Base-by-base conservation (phyloP, 1,140 invertebrate species). In the Drosophila seguyi region DNA sequence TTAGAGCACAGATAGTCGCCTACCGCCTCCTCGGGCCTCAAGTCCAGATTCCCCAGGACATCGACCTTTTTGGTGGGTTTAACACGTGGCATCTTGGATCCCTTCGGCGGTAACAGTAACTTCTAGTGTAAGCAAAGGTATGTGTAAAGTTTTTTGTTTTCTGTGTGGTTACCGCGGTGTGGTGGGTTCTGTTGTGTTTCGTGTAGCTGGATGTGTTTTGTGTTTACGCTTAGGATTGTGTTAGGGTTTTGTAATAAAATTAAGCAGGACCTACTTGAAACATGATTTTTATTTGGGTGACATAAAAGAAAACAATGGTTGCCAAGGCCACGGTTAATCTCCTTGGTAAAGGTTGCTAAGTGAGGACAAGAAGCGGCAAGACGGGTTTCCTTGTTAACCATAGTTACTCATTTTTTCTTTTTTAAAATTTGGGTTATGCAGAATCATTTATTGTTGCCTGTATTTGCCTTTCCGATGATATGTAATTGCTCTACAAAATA, bases 21-120 rank as follows among this genome's bases (percentile, higher is more conserved):
- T 27, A 91, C 87, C 6, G 90, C 91, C 25, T 92, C 75, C 59
- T 93, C 92, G 2, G 92, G 92, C 18, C 76, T 78, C 44, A 92
- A 41, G 44, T 93, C 92, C 69, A 92, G 69, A 45, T 83, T 87
- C 3, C 92, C 92, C 38, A 93, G 72, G 14, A 93, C 88, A 82
- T 92, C 92, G 18, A 93, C 34, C 47, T 71, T 90, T 1, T 71
- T 82, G 34, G 92, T 93, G 3, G 92, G 92, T 34, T 92, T 93
- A 8, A 72, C 79, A 13, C 91, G 91, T 20, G 92, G 91, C 92
- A 93, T 93, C 61, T 59, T 65, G 53, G 66, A 68, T 44, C 41
- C 41, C 16, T 63, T 56, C 13, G 45, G 6, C n/a, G 44, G 25
- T 18, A 47, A 18, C 16, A 56, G 31, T 39, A 29, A 50, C 45